Conservation (phyloP, 2,888 invertebrate genomes). For the Andrena flavipes region DNA sequence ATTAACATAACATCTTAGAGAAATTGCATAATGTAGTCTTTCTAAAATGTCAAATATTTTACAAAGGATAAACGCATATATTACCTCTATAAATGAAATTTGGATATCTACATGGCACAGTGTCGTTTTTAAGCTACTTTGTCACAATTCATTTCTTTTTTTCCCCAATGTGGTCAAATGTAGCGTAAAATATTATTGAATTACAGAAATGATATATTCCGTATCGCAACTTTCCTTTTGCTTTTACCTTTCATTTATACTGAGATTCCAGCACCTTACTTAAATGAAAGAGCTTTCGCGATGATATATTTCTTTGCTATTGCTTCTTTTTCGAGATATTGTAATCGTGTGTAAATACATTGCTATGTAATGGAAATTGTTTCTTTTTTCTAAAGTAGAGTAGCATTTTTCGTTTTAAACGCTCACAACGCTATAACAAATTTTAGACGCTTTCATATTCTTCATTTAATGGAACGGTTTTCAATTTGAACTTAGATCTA, state of each 20-base stretch:
- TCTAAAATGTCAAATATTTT: conserved; percentile 54
- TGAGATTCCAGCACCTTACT: conserved; percentile 39
- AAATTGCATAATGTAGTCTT: conserved; percentile 20
- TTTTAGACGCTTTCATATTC: conserved; percentile 10
- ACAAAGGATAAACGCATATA: conserved; percentile 34
- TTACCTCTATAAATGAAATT: conserved; percentile 51
- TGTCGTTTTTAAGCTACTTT: conserved; percentile 13
- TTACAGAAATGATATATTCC: conserved; percentile 35
- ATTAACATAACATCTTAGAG: conserved; percentile 33
- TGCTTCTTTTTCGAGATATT: neutral
- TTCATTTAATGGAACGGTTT: conserved; percentile 17
- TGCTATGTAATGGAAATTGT: conserved; percentile 17
- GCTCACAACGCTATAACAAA: conserved; percentile 2
- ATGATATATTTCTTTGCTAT: neutral
- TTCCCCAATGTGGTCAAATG: neutral
- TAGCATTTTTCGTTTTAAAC: conserved; percentile 14
- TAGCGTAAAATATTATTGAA: conserved; percentile 22
- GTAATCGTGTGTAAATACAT: neutral
- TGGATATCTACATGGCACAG: conserved; percentile 67
- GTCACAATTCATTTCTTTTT: conserved; percentile 1
- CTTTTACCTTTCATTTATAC: conserved; percentile 12
- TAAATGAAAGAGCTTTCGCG: conserved; percentile 12
- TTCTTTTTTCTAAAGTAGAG: neutral
- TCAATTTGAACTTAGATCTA: conserved; percentile 31
- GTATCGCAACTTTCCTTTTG: conserved; percentile 19